Conservation (phyloP, 2,113 vertebrate species). For the Guaruba guarouba region DNA sequence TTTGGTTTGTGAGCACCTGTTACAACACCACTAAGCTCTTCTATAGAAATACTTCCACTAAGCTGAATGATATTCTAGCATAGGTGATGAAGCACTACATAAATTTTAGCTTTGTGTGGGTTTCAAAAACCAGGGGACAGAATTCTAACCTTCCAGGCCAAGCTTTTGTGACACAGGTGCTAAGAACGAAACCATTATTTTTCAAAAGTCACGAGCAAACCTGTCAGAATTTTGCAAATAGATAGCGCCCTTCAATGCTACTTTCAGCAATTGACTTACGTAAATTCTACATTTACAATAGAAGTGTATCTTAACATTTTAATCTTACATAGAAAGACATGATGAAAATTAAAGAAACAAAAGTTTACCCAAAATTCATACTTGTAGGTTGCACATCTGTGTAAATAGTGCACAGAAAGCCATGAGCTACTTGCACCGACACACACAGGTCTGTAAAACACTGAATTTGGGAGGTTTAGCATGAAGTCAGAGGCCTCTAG, state of each 20-base stretch:
- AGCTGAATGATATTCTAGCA: not conserved
- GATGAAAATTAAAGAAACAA: not conserved
- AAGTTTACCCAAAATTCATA: not conserved
- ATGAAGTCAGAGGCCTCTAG: not conserved
- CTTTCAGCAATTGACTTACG: not conserved
- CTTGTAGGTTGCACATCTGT: not conserved
- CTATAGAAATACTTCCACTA: not conserved
- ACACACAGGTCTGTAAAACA: not conserved
- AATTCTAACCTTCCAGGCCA: not conserved
- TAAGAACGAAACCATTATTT: not conserved
- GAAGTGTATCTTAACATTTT: not conserved
- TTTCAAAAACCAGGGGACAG: not conserved
- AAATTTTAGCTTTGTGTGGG: not conserved
- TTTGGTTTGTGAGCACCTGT: not conserved
- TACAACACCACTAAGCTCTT: not conserved
- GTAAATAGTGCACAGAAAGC: not conserved
- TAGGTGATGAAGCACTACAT: not conserved
- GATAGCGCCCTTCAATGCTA: not conserved
- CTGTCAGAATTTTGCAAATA: not conserved
- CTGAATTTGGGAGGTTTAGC: not conserved
- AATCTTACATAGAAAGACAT: not conserved
- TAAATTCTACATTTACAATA: not conserved
- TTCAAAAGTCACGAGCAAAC: not conserved
- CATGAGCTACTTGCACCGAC: fast-evolving
- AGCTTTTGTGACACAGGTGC: not conserved